Base-by-base conservation (phyloP, 2,888 invertebrate species). In the Parnassius orleans region DNA sequence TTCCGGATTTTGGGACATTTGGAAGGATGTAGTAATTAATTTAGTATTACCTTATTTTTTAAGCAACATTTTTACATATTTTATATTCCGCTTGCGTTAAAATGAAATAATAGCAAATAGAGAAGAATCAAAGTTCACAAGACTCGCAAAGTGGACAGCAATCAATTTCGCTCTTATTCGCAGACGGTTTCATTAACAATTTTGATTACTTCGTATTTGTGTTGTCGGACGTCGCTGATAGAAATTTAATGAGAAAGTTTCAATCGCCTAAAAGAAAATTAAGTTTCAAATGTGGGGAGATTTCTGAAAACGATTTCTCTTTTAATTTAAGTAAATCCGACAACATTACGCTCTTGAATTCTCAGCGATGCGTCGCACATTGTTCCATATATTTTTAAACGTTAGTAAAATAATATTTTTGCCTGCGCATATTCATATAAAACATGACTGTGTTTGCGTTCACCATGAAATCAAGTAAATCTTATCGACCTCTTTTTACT, bases 121-220 rank as follows among this genome's bases (percentile, higher is more conserved):
- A 33, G 33, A 48, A 14, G 48, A 48, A 48, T 15, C 9, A 0
- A 46, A 5, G 14, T 61, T 51, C 53, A 56, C 42, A 59, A 63
- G 59, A 46, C 62, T 53, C 52, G 48, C 59, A 58, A 48, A 42
- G 52, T 50, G 55, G 44, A 24, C 56, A 51, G 50, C 61, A 60
- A 68, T 65, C 63, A 66, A 67, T 59, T 66, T 64, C 61, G 64
- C 56, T 65, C 65, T 55, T 51, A 58, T 65, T 61, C 64, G 60
- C 68, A 68, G 70, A 63, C 72, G 69, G 64, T 79, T 83, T 78
- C 77, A 86, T 84, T 84, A 82, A 77, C 75, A 79, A 79, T 84
- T 84, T 84, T 81, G 78, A 86, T 86, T 84, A 82, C 83, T 86
- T 85, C 79, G 69, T 83, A 83, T 87, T 86, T 86, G 81, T 86